Conservation (phyloP, 2,888 invertebrate species). For the Macaria notata region DNA sequence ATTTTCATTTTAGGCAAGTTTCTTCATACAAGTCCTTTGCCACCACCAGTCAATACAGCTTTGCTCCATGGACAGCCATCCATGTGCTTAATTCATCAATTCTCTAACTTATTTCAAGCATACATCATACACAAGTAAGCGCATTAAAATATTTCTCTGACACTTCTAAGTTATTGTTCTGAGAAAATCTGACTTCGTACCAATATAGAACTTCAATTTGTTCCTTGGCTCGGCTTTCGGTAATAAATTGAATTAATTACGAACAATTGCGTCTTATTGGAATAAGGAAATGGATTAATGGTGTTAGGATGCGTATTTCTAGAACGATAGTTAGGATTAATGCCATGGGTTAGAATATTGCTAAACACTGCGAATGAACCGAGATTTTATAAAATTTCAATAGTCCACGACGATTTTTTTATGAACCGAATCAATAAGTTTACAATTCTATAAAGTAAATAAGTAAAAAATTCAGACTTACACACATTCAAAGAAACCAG, state of each 20-base stretch:
- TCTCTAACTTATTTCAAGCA: constrained; percentile 48
- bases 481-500: too few relatives aligned
- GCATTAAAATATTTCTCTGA: constrained; percentile 70
- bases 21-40: too few relatives aligned
- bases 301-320: constrained; percentile 12
- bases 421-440: too few relatives aligned
- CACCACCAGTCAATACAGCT: too few relatives aligned
- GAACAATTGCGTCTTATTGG: constrained; percentile 33
- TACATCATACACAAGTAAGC: constrained; percentile 54
- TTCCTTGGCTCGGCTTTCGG: constrained; percentile 47
- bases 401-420: too few relatives aligned
- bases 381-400: too few relatives aligned
- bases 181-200: constrained; percentile 31
- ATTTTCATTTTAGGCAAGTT: too few relatives aligned
- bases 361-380: too few relatives aligned
- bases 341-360: too few relatives aligned
- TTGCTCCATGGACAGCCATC: too few relatives aligned
- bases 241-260: constrained; percentile 61
- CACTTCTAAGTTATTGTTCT: constrained; percentile 54
- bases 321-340: neutral
- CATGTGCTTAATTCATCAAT: constrained; percentile 1
- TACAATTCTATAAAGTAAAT: too few relatives aligned
- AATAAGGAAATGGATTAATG: constrained; percentile 27
- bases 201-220: constrained; percentile 30
- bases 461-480: too few relatives aligned